Percentiles rank a stretch among this genome's conserved stretches.
Conservation (phyloP, 30 jellyfish, hydroid and myxozoan species). For the Hydra vulgaris region DNA sequence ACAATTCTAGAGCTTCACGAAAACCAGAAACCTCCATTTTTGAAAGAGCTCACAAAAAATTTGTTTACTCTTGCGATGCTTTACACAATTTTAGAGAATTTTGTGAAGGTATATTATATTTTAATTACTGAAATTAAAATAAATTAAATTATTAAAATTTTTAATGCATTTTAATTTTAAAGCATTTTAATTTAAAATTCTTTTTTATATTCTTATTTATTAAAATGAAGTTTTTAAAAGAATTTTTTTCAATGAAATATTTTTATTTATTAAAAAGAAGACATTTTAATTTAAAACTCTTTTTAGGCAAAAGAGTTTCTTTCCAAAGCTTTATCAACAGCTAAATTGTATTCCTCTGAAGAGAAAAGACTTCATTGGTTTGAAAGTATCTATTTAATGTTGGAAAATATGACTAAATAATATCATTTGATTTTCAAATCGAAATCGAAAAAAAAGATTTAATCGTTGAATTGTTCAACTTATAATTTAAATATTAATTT, state of each 20-base stretch:
- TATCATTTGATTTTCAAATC: too few relatives aligned
- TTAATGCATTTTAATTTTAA: not conserved
- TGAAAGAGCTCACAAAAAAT: conserved; percentile 36
- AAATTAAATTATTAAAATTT: too few relatives aligned
- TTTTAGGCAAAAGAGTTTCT: not conserved
- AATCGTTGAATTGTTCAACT: too few relatives aligned
- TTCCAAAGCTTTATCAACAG: not conserved
- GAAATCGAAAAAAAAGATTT: too few relatives aligned
- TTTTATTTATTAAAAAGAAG: too few relatives aligned
- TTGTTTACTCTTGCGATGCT: conserved; percentile 68
- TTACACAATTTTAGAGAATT: conserved; percentile 40
- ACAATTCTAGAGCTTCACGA: conserved; percentile 66
- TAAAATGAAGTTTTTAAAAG: too few relatives aligned
- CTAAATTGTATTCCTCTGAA: not conserved
- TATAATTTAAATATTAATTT: too few relatives aligned
- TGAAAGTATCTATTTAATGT: not conserved
- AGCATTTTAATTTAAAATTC: too few relatives aligned
- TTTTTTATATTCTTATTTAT: not conserved
- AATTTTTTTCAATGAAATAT: too few relatives aligned
- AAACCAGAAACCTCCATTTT: conserved; percentile 51
- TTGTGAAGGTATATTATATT: conserved; percentile 25
- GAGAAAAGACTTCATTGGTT: not conserved
- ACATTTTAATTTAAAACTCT: not conserved
- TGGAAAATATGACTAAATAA: too few relatives aligned
- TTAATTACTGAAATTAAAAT: too few relatives aligned